Base-by-base conservation (phyloP, 2,888 invertebrate species). In the Lymantria monacha region DNA sequence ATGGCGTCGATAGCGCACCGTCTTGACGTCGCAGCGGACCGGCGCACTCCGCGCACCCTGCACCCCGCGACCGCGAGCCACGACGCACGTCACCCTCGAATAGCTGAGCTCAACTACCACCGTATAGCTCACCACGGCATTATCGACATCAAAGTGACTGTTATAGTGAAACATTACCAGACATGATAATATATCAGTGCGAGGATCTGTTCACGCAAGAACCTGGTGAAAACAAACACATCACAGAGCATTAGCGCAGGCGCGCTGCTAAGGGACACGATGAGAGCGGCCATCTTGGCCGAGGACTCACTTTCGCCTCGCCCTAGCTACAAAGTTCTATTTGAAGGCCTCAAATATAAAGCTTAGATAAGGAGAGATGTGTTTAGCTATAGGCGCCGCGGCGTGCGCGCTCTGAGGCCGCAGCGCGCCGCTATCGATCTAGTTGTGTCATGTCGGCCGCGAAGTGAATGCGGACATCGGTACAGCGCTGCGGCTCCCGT, bases 381-480 rank as follows among this genome's bases (percentile, higher is more conserved):
- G 74, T 79, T 79, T 81, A 75, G 78, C 73, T 63, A 70, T 77
- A 73, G 73, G 74, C 75, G 72, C 68, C 72, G 84, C 74, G 74
- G 79, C 72, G 88, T 87, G 78, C 77, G 79, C 75, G 74, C 79
- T 76, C 69, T 88, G 87, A 88, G 87, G 78, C 79, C 74, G 81
- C 81, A 72, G 82, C 87, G 83, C 90, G 88, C 76, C 79, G 87
- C 86, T 83, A 89, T 89, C 84, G 89, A 89, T 87, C 82, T 82
- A 79, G 76, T 79, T 75, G 85, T 83, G 85, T 81, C 76, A 89
- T 89, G 89, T 83, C 87, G 84, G 76, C 83, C 85, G 83, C 80
- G 79, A 79, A 85, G 88, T 90, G 90, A 89, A 90, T 90, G 89
- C 89, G 89, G 88, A 88, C 81, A 85, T 87, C 84, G 84, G 81